phyloP scores from a whole-genome alignment of 1,140 invertebrate species.

The Drosophila parabipectinata region DNA sequence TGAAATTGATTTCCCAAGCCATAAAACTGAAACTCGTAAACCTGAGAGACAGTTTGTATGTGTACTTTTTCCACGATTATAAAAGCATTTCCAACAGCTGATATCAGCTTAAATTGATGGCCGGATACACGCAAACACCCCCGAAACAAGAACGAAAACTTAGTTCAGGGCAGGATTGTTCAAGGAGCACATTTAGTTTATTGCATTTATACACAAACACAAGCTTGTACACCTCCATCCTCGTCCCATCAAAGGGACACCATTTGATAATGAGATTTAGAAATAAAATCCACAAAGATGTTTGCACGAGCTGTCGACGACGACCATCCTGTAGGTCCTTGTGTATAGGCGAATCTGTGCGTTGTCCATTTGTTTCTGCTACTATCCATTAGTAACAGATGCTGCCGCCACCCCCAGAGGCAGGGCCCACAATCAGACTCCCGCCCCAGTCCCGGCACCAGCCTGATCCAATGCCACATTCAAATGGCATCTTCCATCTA shows the following conservation, averaged over 20 bases:
- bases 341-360: slow-evolving; percentile 60
- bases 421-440: slow-evolving; percentile 2
- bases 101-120: slow-evolving; percentile 65
- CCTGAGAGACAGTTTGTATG: slow-evolving; percentile 39
- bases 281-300: slow-evolving; percentile 82
- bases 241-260: slow-evolving; percentile 61
- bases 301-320: slow-evolving; percentile 79
- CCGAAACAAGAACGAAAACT: neutral
- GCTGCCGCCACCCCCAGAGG: slow-evolving; percentile 68
- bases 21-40: slow-evolving; percentile 8
- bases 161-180: neutral
- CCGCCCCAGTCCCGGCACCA: neutral
- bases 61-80: slow-evolving; percentile 56
- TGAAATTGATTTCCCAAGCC: neutral
- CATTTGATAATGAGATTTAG: slow-evolving; percentile 82
- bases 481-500: slow-evolving; percentile 60
- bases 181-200: slow-evolving; percentile 73
- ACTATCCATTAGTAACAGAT: slow-evolving; percentile 79
- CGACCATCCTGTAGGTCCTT: slow-evolving; percentile 35
- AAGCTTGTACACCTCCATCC: slow-evolving; percentile 4
- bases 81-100: slow-evolving; percentile 78
- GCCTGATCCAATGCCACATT: slow-evolving; percentile 43
- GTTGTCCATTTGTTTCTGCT: slow-evolving; percentile 77
- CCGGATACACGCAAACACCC: neutral
- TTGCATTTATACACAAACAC: slow-evolving; percentile 65